Conservation (phyloP, 2,113 vertebrate genomes). For the Pterocles gutturalis region DNA sequence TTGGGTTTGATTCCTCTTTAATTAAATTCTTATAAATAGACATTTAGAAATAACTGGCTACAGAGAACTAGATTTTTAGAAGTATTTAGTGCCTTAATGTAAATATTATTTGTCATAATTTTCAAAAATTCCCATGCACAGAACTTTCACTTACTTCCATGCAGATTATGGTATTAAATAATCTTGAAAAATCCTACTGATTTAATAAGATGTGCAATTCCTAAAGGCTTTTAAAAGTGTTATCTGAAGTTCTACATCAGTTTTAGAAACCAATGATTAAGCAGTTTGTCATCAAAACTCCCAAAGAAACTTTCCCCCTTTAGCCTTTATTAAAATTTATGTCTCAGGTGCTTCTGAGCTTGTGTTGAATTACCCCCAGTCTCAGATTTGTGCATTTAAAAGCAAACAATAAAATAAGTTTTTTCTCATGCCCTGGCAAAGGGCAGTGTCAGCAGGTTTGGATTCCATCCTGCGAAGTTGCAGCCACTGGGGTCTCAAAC, state of each 20-base stretch:
- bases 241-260: not conserved
- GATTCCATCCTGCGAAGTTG: not conserved
- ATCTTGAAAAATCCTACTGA: not conserved
- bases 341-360: not conserved
- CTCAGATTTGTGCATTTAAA: not conserved
- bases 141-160: not conserved
- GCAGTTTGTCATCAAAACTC: slow-evolving; percentile 34
- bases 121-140: not conserved
- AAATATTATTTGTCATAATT: not conserved
- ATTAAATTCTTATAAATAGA: not conserved
- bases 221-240: not conserved
- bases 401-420: not conserved
- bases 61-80: not conserved
- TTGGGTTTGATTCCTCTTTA: not conserved
- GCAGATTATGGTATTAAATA: not conserved
- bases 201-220: not conserved
- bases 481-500: not conserved
- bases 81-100: not conserved
- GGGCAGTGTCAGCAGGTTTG: not conserved
- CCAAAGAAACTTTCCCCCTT: not conserved
- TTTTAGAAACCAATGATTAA: slow-evolving; percentile 8
- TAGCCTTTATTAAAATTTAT: slow-evolving; percentile 27
- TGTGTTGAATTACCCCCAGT: slow-evolving; percentile 6
- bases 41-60: not conserved
- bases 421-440: not conserved